phyloP scores from a whole-genome alignment of 2,888 invertebrate species.

The Drosophila mercatorum region DNA sequence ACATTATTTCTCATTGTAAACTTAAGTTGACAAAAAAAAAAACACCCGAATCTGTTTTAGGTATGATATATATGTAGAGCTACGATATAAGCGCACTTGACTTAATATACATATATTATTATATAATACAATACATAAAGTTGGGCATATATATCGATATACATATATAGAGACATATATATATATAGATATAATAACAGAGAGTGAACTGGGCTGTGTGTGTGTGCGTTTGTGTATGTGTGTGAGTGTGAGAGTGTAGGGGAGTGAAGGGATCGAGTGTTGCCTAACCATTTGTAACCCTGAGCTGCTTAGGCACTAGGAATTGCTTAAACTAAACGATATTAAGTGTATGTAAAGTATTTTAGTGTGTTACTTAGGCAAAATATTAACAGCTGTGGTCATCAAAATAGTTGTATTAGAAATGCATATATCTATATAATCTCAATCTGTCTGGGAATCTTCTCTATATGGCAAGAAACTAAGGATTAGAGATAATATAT shows the following conservation, averaged over 20 bases:
- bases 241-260: background rate
- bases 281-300: slow-evolving; percentile 1
- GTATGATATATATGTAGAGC: slow-evolving; percentile 1
- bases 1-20: background rate
- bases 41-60: background rate
- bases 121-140: background rate
- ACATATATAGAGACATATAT: background rate
- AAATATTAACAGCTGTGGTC: slow-evolving; percentile 20
- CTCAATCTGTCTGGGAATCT: too few species aligned
- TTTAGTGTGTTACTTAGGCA: slow-evolving; percentile 18
- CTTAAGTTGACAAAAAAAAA: background rate
- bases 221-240: background rate
- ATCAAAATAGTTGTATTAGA: too few species aligned
- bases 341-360: slow-evolving; percentile 13
- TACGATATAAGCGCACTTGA: background rate
- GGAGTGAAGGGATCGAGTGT: background rate
- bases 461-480: too few species aligned
- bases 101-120: background rate
- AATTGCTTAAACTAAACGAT: slow-evolving; percentile 1
- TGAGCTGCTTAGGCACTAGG: slow-evolving; percentile 17
- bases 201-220: background rate
- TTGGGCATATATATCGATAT: background rate
- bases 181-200: background rate
- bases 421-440: too few species aligned
- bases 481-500: background rate